phyloP scores from a whole-genome alignment of 1,140 invertebrate species.

The Drosophila littoralis region DNA sequence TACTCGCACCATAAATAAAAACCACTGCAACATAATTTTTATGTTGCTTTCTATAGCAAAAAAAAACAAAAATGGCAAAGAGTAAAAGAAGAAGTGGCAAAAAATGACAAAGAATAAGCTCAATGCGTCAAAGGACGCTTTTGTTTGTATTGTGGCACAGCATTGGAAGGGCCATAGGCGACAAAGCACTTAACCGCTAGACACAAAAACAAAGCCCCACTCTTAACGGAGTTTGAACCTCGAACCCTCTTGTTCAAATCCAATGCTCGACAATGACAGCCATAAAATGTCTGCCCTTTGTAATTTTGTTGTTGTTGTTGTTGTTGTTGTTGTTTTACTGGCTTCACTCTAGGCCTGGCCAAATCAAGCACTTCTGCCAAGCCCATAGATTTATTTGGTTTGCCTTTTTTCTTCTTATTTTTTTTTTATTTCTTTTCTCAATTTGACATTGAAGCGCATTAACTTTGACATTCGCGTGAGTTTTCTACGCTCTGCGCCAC shows the following conservation, averaged over 20 bases:
- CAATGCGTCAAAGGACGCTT: slow-evolving; percentile 25
- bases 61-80: slow-evolving; percentile 1
- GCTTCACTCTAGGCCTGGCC: slow-evolving; percentile 30
- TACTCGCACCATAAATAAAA: slow-evolving; percentile 32
- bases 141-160: slow-evolving; percentile 46
- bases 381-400: slow-evolving; percentile 28
- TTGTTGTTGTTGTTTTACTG: slow-evolving; percentile 20
- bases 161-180: slow-evolving; percentile 58
- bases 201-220: slow-evolving; percentile 52
- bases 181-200: slow-evolving; percentile 77
- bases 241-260: slow-evolving; percentile 36
- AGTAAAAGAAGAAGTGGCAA: neutral
- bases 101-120: slow-evolving; percentile 52
- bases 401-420: slow-evolving; percentile 7
- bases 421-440: slow-evolving; percentile 29
- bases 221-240: slow-evolving; percentile 23
- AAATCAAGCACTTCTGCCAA: slow-evolving; percentile 46
- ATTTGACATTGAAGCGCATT: slow-evolving; percentile 71
- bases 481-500: slow-evolving; percentile 7
- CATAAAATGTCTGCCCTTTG: slow-evolving; percentile 63
- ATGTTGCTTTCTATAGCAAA: neutral
- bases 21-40: slow-evolving; percentile 48
- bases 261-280: slow-evolving; percentile 70
- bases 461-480: slow-evolving; percentile 74
- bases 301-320: slow-evolving; percentile 31